A percentile compares a stretch with the other conserved stretches of the same genome.
These are phyloP conservation scores for Thymelicus sylvestris DNA, from an alignment of 2,888 invertebrate genomes.

Conservation along the genomic window DNA sequence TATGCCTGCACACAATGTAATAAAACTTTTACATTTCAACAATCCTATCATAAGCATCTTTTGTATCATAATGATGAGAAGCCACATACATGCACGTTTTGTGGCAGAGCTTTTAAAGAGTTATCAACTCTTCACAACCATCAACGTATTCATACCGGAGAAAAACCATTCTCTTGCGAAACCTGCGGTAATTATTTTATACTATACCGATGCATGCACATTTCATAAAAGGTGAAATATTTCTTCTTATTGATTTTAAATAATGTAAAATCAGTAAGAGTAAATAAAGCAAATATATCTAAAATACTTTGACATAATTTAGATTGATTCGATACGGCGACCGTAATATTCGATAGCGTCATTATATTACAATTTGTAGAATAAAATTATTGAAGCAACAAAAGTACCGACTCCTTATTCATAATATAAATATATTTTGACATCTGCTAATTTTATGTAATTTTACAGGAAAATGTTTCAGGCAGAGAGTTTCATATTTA, in stretches of 20 bases:
- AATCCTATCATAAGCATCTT: slow-evolving; percentile 95
- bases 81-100: slow-evolving; percentile 90
- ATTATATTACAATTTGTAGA: too few relatives aligned
- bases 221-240: too few relatives aligned
- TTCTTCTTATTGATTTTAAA: too few relatives aligned
- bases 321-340: too few relatives aligned
- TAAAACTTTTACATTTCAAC: slow-evolving; percentile 95
- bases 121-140: slow-evolving; percentile 94
- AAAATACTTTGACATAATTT: too few relatives aligned
- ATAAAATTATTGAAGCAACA: neutral
- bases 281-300: too few relatives aligned
- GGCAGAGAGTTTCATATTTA: slow-evolving; percentile 93
- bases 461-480: slow-evolving; percentile 91
- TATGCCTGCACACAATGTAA: slow-evolving; percentile 92
- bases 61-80: slow-evolving; percentile 94
- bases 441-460: neutral
- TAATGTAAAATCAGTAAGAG: too few relatives aligned
- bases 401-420: neutral
- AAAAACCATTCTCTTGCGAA: slow-evolving; percentile 94
- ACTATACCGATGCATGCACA: too few relatives aligned
- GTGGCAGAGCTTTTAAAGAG: slow-evolving; percentile 94
- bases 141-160: slow-evolving; percentile 93
- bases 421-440: neutral
- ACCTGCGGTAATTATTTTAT: slow-evolving; percentile 88
- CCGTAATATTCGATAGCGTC: too few relatives aligned